Percentiles rank a stretch among this genome's conserved stretches.
These are phyloP conservation scores for Drosophila miranda DNA, from an alignment of 1,140 invertebrate genomes.

Conservation along the genomic window DNA sequence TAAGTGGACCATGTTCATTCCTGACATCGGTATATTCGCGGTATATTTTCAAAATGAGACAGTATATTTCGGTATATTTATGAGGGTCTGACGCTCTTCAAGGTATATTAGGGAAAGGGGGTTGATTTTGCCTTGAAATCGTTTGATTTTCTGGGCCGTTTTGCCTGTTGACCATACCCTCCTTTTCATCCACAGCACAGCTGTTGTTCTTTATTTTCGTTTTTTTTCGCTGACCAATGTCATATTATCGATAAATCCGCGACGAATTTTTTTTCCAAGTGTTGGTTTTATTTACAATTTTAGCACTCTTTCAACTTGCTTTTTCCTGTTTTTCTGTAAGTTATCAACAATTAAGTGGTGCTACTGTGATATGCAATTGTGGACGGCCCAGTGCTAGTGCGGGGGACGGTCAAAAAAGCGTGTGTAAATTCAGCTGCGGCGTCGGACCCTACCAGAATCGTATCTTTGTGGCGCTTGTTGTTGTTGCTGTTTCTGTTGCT, in stretches of 20 bases:
- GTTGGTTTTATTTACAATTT: conserved; percentile 74
- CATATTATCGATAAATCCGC: conserved; percentile 23
- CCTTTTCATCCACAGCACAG: too few species aligned
- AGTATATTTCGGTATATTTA: conserved; percentile 32
- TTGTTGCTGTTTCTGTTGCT: conserved; percentile 46
- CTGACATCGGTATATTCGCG: too few species aligned
- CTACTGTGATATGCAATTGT: neutral
- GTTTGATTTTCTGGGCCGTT: too few species aligned
- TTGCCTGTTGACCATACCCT: too few species aligned
- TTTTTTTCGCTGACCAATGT: too few species aligned
- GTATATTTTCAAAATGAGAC: too few species aligned
- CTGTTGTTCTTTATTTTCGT: neutral
- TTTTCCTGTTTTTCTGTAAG: conserved; percentile 65
- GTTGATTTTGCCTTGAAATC: too few species aligned
- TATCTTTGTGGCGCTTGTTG: conserved; percentile 9
- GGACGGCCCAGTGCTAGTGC: conserved; percentile 19
- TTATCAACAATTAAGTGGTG: conserved; percentile 50
- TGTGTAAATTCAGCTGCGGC: conserved; percentile 63
- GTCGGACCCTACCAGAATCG: conserved; percentile 16
- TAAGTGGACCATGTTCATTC: too few species aligned
- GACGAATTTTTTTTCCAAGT: conserved; percentile 59
- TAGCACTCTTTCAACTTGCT: conserved; percentile 53
- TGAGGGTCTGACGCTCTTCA: neutral
- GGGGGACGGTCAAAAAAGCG: conserved; percentile 33
- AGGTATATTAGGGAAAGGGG: neutral